These are phyloP conservation scores for Chrysotoxum bicinctum DNA, from an alignment of 2,888 invertebrate species.

Conservation along the genomic window DNA sequence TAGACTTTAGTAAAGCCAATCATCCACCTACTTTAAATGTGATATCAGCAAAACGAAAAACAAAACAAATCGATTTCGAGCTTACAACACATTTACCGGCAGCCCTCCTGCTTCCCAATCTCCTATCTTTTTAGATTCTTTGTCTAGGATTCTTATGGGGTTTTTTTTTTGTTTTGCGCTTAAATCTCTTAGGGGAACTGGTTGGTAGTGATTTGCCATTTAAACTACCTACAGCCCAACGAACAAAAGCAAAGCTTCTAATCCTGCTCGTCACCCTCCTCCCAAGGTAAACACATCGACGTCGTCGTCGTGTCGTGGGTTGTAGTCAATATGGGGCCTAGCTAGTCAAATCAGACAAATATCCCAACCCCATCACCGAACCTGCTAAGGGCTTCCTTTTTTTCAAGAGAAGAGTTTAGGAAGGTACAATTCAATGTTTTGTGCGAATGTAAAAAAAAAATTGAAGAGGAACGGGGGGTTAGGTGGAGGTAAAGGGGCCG, in stretches of 20 bases:
- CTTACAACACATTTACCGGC: conserved; percentile 47
- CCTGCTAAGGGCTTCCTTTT: not conserved
- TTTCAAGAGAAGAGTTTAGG: not conserved
- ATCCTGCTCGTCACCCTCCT: conserved; percentile 48
- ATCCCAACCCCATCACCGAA: not conserved
- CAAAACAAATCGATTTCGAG: conserved; percentile 53
- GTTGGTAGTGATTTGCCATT: conserved; percentile 58
- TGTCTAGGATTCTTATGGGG: conserved; percentile 42
- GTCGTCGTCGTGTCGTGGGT: not conserved
- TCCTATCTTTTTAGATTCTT: conserved; percentile 1
- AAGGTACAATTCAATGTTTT: conserved; percentile 46
- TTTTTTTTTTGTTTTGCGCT: conserved; percentile 44
- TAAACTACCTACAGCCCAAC: conserved; percentile 63
- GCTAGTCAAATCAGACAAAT: conserved; percentile 49
- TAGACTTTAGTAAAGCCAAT: conserved; percentile 37
- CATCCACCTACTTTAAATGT: conserved; percentile 53
- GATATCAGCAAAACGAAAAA: conserved; percentile 52
- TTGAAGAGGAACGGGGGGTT: not conserved
- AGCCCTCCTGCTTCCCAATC: not conserved
- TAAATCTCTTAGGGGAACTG: conserved; percentile 34
- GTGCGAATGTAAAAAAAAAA: conserved; percentile 31
- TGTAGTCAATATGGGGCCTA: not conserved
- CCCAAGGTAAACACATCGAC: conserved; percentile 25
- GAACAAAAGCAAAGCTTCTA: conserved; percentile 69
- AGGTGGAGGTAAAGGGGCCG: conserved; percentile 1